Evolutionary conservation across 2,888 invertebrate genomes (phyloP), one percentile per base, ranked within the genome.

Genomic region (Drosophila fungiperda): DNA sequence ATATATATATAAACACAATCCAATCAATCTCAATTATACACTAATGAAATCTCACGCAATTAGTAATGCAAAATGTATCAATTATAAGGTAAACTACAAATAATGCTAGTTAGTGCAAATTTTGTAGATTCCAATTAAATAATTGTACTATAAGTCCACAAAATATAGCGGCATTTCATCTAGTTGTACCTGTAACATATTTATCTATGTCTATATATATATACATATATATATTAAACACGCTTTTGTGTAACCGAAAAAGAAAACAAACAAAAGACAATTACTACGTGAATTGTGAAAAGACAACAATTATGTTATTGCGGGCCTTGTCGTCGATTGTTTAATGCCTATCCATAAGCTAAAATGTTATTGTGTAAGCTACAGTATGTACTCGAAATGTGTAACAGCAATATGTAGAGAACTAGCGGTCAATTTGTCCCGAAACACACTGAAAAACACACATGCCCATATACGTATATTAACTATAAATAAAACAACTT

Each of bases 401-500:
- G 66, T 67, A 82, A 65, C 65, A 66, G 71, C 65, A 62, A 15
- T n/a, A 45, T 64, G 67, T 77, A 68, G 38, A 48, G 62, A 53
- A 68, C 59, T 73, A 68, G 61, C 65, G 62, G 72, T 83, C 74
- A 86, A 87, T 83, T 81, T 78, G 66, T 68, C 67, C 69, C 65
- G 72, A 68, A 74, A 42, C 55, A 76, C 66, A 70, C 76, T 42
- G 55, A 66, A 42, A 72, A 66, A 73, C 63, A 12, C 45, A 45
- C 12, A 15, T 23, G 23, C 45, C 45, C 15, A 45, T 70, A 80
- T 87, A 87, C 83, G 75, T 74, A 65, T 63, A 53, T 59, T 68
- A 81, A 72, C 55, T 63, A 81, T 74, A 78, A 83, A 87, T 87
- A 83, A 87, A 83, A 52, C 62, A 75, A 82, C 73, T 83, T 74